A percentile compares a stretch with the other conserved stretches of the same genome.
phyloP scores from a whole-genome alignment of 2,888 invertebrate genomes.

The Clistopyga incitator region DNA sequence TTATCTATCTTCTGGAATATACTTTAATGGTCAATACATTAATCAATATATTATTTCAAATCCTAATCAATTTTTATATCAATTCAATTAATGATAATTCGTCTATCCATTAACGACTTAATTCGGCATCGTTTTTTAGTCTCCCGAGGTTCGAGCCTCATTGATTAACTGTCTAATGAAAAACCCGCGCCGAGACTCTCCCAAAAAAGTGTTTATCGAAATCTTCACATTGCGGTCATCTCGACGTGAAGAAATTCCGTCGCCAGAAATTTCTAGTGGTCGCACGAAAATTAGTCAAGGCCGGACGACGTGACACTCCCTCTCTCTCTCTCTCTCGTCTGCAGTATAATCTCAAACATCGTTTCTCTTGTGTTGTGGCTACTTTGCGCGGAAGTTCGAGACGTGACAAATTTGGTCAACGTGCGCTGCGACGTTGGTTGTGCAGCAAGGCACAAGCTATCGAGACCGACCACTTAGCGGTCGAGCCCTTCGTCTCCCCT shows the following conservation, averaged over 20 bases:
- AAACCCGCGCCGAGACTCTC: too few species aligned
- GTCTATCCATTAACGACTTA: too few species aligned
- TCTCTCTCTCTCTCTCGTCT: conserved; percentile 37
- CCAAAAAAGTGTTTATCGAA: background rate
- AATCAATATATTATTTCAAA: too few species aligned
- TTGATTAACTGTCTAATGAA: background rate
- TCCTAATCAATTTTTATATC: too few species aligned
- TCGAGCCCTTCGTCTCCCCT: conserved; percentile 27
- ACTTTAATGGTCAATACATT: too few species aligned
- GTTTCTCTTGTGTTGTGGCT: conserved; percentile 17
- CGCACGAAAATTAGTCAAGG: conserved; percentile 72
- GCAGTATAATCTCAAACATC: background rate
- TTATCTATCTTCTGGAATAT: too few species aligned
- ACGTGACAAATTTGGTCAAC: conserved; percentile 71
- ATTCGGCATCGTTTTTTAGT: background rate
- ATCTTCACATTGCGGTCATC: conserved; percentile 1
- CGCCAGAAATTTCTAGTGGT: conserved; percentile 33
- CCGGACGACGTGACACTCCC: conserved; percentile 34
- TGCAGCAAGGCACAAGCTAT: conserved; percentile 9
- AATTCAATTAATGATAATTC: too few species aligned
- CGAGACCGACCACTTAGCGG: conserved; percentile 54
- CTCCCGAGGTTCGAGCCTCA: background rate
- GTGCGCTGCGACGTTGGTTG: conserved; percentile 28
- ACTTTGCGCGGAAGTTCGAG: conserved; percentile 67
- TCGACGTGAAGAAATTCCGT: background rate